These are phyloP conservation scores for Bettongia penicillata DNA, from an alignment of 2,113 vertebrate species.

Conservation along the genomic window DNA sequence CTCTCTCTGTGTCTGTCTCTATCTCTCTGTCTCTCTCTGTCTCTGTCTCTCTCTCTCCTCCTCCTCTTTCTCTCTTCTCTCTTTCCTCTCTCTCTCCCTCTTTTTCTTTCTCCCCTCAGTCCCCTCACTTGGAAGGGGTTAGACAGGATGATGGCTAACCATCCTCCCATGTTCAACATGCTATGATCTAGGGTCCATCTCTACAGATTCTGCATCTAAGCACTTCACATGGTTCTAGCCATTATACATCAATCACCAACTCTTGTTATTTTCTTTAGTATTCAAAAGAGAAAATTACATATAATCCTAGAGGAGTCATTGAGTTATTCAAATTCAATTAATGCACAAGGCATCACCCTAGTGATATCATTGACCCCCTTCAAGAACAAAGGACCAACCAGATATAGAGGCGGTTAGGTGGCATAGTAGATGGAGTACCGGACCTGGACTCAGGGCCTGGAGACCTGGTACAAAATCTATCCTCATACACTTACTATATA, in stretches of 20 bases:
- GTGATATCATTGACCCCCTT: too few relatives aligned
- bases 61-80: too few relatives aligned
- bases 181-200: background rate
- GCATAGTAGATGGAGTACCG: background rate
- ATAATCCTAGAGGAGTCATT: background rate
- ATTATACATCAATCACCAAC: background rate
- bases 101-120: background rate
- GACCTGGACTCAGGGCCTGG: background rate
- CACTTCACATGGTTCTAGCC: background rate
- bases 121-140: background rate
- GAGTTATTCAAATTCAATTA: too few relatives aligned
- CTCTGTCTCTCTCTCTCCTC: too few relatives aligned
- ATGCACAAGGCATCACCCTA: too few relatives aligned
- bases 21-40: too few relatives aligned
- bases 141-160: background rate
- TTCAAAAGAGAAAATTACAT: background rate
- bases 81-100: too few relatives aligned
- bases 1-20: too few relatives aligned
- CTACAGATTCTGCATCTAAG: background rate
- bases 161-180: background rate
- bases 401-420: background rate
- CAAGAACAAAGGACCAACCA: too few relatives aligned
- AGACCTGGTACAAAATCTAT: background rate
- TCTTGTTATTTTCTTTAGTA: background rate
- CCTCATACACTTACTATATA: background rate